Percentiles rank a stretch among this genome's conserved stretches.
These are phyloP conservation scores for Mechanitis messenoides DNA, from an alignment of 2,888 invertebrate genomes.

Conservation along the genomic window DNA sequence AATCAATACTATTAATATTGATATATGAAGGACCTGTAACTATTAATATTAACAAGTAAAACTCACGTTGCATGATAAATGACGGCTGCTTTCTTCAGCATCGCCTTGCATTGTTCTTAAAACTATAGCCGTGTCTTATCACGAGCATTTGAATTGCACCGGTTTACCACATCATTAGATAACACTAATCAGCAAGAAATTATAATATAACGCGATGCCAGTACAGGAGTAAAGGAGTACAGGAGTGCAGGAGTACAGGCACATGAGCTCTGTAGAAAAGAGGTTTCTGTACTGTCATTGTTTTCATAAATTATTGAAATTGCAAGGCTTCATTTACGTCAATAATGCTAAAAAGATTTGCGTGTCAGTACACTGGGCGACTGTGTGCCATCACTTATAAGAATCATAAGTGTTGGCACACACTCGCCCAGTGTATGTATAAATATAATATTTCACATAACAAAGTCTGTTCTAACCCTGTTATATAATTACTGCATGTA, in stretches of 20 bases:
- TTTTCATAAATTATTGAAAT: slow-evolving; percentile 24
- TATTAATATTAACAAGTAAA: too few relatives aligned
- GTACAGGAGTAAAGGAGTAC: background rate
- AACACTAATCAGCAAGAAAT: too few relatives aligned
- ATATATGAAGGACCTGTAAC: too few relatives aligned
- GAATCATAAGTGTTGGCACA: too few relatives aligned
- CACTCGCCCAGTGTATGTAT: background rate
- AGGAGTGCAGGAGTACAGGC: background rate
- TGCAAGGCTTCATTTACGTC: slow-evolving; percentile 27
- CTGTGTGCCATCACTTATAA: too few relatives aligned
- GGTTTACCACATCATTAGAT: too few relatives aligned
- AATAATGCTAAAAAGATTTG: slow-evolving; percentile 28
- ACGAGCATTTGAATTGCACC: too few relatives aligned
- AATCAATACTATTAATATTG: too few relatives aligned
- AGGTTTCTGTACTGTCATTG: slow-evolving; percentile 18
- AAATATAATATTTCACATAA: slow-evolving; percentile 10
- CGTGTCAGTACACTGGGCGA: background rate
- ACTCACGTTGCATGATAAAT: slow-evolving; percentile 4
- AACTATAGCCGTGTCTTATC: too few relatives aligned
- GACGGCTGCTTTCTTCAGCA: too few relatives aligned
- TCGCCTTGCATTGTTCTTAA: slow-evolving; percentile 1
- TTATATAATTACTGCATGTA: slow-evolving; percentile 16
- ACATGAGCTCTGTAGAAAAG: slow-evolving; percentile 16
- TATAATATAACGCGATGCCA: slow-evolving; percentile 11
- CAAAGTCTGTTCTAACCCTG: slow-evolving; percentile 13